Percentiles rank a stretch among this genome's conserved stretches.
These are phyloP conservation scores for Pemphigus obesinymphae DNA, from an alignment of 1,140 invertebrate species.

Conservation along the genomic window DNA sequence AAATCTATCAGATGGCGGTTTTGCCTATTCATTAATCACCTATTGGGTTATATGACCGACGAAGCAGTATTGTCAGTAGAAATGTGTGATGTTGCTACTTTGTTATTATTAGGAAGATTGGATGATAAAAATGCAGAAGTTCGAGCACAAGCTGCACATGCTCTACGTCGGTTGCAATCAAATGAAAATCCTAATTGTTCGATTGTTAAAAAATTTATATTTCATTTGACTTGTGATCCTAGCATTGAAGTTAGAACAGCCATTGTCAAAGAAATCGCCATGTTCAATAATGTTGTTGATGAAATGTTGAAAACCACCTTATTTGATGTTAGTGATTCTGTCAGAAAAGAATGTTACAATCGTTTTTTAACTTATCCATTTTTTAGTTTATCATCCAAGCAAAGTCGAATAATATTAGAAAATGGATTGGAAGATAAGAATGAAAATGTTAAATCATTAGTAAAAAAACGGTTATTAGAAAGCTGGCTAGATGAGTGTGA, in stretches of 20 bases:
- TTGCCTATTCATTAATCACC: conserved; percentile 6
- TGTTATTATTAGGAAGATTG: neutral
- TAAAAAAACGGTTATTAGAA: neutral
- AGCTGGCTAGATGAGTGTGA: neutral
- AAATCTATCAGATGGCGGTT: conserved; percentile 3
- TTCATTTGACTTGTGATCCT: conserved; percentile 24
- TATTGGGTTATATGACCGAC: neutral
- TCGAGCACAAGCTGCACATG: conserved; percentile 14
- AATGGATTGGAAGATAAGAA: conserved; percentile 21
- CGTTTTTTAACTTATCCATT: conserved; percentile 2
- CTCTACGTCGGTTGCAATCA: neutral
- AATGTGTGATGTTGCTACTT: neutral
- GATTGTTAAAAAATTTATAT: conserved; percentile 1
- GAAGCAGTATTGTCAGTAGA: conserved; percentile 4
- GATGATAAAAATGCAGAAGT: conserved; percentile 20
- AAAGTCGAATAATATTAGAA: conserved; percentile 15
- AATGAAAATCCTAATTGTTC: neutral
- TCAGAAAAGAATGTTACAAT: conserved; percentile 31
- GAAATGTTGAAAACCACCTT: conserved; percentile 2
- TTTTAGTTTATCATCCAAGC: neutral
- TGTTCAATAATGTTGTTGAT: conserved; percentile 2
- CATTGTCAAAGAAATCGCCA: conserved; percentile 1
- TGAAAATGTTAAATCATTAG: conserved; percentile 14
- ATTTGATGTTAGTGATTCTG: conserved; percentile 21
- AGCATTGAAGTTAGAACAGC: conserved; percentile 7